Evolutionary conservation across 2,113 vertebrate species (phyloP).

Genomic region (Equus quagga): DNA sequence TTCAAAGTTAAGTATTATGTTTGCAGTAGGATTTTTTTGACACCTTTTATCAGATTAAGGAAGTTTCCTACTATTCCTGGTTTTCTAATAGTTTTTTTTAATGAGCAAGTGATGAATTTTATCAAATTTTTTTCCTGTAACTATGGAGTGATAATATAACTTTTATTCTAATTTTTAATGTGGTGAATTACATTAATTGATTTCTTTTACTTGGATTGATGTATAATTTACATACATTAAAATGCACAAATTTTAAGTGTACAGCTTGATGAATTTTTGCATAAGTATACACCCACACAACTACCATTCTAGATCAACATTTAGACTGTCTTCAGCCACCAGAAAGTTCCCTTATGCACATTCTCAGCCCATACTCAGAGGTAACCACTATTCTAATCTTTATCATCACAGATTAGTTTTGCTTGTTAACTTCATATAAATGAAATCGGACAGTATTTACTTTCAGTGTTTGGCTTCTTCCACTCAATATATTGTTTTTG

Average conservation of each 20-base stretch:
- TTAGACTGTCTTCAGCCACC: background rate
- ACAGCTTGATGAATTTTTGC: background rate
- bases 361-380: background rate
- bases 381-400: background rate
- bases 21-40: background rate
- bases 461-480: conserved; percentile 11
- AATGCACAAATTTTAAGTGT: background rate
- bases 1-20: background rate
- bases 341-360: conserved; percentile 32
- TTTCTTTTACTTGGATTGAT: conserved; percentile 13
- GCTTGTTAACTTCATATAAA: background rate
- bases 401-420: background rate
- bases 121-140: conserved; percentile 12
- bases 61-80: background rate
- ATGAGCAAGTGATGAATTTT: background rate
- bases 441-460: background rate
- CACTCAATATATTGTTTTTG: background rate
- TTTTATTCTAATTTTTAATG: conserved; percentile 59
- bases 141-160: background rate
- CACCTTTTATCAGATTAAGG: background rate
- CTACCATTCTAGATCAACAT: background rate
- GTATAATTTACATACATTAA: background rate
- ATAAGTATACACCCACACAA: background rate
- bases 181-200: background rate
- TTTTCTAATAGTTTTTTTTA: background rate